Evolutionary conservation across 2,113 vertebrate species (phyloP), one percentile per base, ranked within the genome.

Genomic region (Lampris megalopsis): DNA sequence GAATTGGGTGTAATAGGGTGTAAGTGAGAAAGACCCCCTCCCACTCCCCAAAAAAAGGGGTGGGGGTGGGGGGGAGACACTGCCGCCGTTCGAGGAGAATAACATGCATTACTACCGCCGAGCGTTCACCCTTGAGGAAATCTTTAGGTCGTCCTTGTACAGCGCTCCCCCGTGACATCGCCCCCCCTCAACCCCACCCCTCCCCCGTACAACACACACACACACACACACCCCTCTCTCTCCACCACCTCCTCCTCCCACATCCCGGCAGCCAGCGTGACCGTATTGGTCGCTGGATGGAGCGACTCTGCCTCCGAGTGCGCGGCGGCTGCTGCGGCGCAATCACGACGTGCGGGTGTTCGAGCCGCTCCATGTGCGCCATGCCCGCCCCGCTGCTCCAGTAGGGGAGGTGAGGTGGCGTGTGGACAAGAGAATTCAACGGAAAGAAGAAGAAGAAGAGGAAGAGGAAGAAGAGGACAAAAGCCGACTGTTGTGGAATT

Each of bases 101-200:
- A 66, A 86, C 62, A 48, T 80, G 88, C 83, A 89, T 88, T 74
- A 89, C 83, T 71, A 86, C 66, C 79, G 50, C 73, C 64, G 65
- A 73, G 68, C 71, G 79, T 89, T 92, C 90, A 91, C 87, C 92
- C 91, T 92, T 93, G 91, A 92, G 82, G 87, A 91, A 88, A 24
- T 24, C 92, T 81, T 90, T 86, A 88, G 88, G 89, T 92, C 86
- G 92, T 92, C 92, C 90, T 93, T 93, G 89, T 89, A 81, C 80
- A 80, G 79, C 81, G 24, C 24, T 24, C 81, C 67, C 74, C 71
- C 79, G 75, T 86, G 43, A 58, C 68, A 70, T 52, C 5, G 52
- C 36, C 49, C 72, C 37, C 75, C 50, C 54, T 50, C 77, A 75
- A 65, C 71, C 71, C 52, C 57, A 59, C 73, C 74, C 56, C 81